Evolutionary conservation across 2,113 vertebrate genomes (phyloP).

Genomic region (Oreochromis tanganicae): DNA sequence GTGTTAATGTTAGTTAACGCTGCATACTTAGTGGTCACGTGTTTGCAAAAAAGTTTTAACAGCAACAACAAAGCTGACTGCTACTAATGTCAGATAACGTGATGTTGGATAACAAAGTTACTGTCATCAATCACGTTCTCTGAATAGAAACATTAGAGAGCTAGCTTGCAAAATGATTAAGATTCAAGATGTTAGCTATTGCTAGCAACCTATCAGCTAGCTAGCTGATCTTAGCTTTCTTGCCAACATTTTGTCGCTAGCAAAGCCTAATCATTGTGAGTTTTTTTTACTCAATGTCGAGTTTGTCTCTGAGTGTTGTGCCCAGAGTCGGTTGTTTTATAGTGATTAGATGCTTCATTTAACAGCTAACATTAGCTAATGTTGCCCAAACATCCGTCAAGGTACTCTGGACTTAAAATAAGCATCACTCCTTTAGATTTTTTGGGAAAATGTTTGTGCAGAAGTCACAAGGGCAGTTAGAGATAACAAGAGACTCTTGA

Average conservation of each 20-base stretch:
- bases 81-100: not conserved
- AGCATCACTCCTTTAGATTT: not conserved
- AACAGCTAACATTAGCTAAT: not conserved
- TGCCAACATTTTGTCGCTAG: not conserved
- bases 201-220: not conserved
- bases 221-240: not conserved
- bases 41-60: not conserved
- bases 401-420: not conserved
- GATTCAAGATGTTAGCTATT: not conserved
- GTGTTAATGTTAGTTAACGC: not conserved
- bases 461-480: not conserved
- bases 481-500: not conserved
- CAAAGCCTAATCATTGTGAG: not conserved
- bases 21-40: fast-evolving
- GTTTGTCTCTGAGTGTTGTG: not conserved
- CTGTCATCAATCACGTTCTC: not conserved
- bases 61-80: not conserved
- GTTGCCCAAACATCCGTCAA: not conserved
- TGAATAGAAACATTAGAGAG: not conserved
- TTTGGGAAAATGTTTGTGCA: not conserved
- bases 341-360: not conserved
- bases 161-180: not conserved
- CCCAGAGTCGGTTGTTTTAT: not conserved
- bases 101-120: not conserved
- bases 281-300: not conserved